phyloP scores from a whole-genome alignment of 2,888 invertebrate genomes.

The Chymomyza caudatula region DNA sequence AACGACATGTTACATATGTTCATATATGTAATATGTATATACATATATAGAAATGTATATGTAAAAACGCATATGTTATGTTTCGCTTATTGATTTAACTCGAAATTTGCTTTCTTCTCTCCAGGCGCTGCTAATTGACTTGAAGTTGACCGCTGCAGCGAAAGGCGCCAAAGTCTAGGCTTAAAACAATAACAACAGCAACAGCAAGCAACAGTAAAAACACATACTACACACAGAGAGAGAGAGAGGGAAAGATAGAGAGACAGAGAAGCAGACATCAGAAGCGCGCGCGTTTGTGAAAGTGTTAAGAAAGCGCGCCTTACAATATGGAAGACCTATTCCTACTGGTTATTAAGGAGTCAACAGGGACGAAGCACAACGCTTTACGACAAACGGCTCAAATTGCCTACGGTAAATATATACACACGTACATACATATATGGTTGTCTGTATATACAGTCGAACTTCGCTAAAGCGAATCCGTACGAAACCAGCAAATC shows the following conservation, averaged over 20 bases:
- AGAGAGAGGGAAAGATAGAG: no score
- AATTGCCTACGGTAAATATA: slow-evolving; percentile 88
- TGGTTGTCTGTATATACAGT: no score
- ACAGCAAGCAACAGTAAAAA: slow-evolving; percentile 10
- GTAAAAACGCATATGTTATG: neutral
- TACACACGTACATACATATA: neutral
- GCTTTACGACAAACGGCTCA: slow-evolving; percentile 89
- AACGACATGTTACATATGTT: slow-evolving; percentile 28
- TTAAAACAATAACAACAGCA: slow-evolving; percentile 20
- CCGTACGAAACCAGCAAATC: no score
- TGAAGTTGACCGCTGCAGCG: slow-evolving; percentile 50
- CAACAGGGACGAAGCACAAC: slow-evolving; percentile 86
- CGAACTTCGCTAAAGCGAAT: no score
- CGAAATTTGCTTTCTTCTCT: slow-evolving; percentile 17
- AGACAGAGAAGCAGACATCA: slow-evolving; percentile 15
- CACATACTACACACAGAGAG: slow-evolving; percentile 16
- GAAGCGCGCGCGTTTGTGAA: neutral
- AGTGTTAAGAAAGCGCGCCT: neutral
- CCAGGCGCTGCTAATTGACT: slow-evolving; percentile 53
- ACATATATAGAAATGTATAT: neutral
- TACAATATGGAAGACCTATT: slow-evolving; percentile 90
- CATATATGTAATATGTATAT: neutral
- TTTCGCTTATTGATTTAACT: slow-evolving; percentile 64
- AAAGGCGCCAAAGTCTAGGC: neutral
- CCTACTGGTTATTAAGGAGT: slow-evolving; percentile 90